These are phyloP conservation scores for Aythya baeri DNA, from an alignment of 2,113 vertebrate genomes.

Conservation along the genomic window DNA sequence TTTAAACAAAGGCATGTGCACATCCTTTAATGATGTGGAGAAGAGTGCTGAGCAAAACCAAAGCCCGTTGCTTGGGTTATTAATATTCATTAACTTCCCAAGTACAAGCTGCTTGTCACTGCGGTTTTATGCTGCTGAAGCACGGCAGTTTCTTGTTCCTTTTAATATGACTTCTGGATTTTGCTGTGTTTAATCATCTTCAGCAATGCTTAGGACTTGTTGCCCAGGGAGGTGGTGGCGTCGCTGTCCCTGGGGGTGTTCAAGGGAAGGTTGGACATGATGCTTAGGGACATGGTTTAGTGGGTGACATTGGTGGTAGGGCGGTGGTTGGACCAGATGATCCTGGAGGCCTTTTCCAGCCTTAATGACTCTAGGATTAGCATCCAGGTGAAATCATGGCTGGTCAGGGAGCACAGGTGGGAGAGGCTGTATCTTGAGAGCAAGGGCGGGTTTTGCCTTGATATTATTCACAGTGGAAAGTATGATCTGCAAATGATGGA, in stretches of 20 bases:
- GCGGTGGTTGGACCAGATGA: too few relatives aligned
- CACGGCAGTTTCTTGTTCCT: background rate
- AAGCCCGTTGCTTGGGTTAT: background rate
- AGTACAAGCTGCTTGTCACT: background rate
- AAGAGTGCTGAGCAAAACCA: background rate
- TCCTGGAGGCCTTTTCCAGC: too few relatives aligned
- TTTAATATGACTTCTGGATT: background rate
- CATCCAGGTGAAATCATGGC: background rate
- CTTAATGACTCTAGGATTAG: background rate
- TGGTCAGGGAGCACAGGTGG: background rate
- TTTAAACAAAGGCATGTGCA: background rate
- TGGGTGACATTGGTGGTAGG: too few relatives aligned
- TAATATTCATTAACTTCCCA: conserved; percentile 28
- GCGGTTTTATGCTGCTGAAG: background rate
- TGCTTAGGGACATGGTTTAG: too few relatives aligned
- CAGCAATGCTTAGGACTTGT: background rate
- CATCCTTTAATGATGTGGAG: background rate
- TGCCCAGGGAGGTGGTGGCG: too few relatives aligned
- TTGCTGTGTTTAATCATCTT: background rate
- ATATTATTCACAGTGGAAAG: background rate
- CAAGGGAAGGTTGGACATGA: too few relatives aligned
- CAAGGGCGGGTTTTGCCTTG: background rate
- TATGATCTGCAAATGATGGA: background rate
- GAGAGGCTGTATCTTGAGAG: background rate
- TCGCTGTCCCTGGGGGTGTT: too few relatives aligned